Conservation (phyloP, 1,140 invertebrate species). For the Potamilus streckersoni region DNA sequence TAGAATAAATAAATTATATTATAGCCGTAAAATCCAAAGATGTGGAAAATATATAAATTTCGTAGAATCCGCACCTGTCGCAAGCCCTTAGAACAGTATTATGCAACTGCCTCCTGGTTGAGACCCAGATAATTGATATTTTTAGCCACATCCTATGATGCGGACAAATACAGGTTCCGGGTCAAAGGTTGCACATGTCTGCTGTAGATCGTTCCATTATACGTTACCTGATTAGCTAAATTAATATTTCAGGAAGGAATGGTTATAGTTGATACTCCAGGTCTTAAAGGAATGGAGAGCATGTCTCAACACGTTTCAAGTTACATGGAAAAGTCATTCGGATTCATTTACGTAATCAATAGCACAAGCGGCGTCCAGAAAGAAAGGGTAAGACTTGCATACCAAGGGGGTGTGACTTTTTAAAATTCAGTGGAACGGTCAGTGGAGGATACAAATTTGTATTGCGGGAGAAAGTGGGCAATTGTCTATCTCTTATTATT, state of each 20-base stretch:
- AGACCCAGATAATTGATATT: no score
- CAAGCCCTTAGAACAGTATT: no score
- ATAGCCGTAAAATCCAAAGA: no score
- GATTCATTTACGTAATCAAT: slow-evolving; percentile 58
- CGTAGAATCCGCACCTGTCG: no score
- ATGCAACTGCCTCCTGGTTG: no score
- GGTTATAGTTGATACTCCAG: slow-evolving; percentile 56
- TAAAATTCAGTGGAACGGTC: no score
- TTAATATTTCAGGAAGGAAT: slow-evolving; percentile 46
- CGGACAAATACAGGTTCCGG: neutral
- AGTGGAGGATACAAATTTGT: no score
- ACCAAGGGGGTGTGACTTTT: no score
- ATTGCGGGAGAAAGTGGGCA: no score
- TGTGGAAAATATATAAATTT: no score
- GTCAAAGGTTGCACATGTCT: neutral
- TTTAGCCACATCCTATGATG: neutral
- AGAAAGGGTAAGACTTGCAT: slow-evolving; percentile 44
- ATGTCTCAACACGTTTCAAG: slow-evolving; percentile 35
- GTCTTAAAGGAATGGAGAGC: slow-evolving; percentile 44
- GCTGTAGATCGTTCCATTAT: neutral
- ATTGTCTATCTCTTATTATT: no score
- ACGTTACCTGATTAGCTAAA: neutral
- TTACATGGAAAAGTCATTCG: slow-evolving; percentile 50
- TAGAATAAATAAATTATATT: no score
- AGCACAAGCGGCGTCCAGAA: slow-evolving; percentile 50